These are phyloP conservation scores for Anoplopoma fimbria DNA, from an alignment of 2,113 vertebrate genomes.

Conservation along the genomic window DNA sequence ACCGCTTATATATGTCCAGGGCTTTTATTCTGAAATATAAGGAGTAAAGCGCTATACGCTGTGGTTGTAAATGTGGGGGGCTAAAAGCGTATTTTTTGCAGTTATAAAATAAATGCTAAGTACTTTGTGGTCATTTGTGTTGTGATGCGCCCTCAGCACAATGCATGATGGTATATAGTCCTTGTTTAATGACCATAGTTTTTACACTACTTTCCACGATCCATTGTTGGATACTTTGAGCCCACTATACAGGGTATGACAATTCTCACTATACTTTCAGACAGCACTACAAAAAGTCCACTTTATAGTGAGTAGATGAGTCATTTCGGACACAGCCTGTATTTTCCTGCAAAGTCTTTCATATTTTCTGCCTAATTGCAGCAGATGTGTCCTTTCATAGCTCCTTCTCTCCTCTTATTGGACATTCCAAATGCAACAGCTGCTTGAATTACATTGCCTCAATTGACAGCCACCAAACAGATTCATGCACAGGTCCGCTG, in stretches of 20 bases:
- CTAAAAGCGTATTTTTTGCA: too few relatives aligned
- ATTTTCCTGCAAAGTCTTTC: slow-evolving; percentile 24
- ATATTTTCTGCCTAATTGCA: slow-evolving; percentile 41
- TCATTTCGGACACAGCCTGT: not conserved
- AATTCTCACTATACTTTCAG: too few relatives aligned
- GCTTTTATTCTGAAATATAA: not conserved
- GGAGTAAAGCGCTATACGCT: not conserved
- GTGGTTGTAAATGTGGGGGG: too few relatives aligned
- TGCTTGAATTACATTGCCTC: slow-evolving; percentile 52
- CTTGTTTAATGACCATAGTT: not conserved
- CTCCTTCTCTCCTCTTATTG: slow-evolving; percentile 17
- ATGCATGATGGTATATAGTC: too few relatives aligned
- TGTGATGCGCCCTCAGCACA: too few relatives aligned
- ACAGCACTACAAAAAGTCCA: not conserved
- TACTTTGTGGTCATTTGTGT: too few relatives aligned
- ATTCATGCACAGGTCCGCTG: slow-evolving; percentile 35
- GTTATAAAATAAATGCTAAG: too few relatives aligned
- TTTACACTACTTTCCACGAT: not conserved
- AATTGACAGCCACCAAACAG: slow-evolving; percentile 53
- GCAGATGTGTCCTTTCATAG: slow-evolving; percentile 43
- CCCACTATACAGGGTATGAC: too few relatives aligned
- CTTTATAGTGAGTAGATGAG: not conserved
- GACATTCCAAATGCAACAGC: slow-evolving; percentile 50
- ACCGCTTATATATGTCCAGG: not conserved
- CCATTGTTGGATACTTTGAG: not conserved